Base-by-base conservation (phyloP, 2,888 invertebrate genomes). In the Aphodius sticticus region DNA sequence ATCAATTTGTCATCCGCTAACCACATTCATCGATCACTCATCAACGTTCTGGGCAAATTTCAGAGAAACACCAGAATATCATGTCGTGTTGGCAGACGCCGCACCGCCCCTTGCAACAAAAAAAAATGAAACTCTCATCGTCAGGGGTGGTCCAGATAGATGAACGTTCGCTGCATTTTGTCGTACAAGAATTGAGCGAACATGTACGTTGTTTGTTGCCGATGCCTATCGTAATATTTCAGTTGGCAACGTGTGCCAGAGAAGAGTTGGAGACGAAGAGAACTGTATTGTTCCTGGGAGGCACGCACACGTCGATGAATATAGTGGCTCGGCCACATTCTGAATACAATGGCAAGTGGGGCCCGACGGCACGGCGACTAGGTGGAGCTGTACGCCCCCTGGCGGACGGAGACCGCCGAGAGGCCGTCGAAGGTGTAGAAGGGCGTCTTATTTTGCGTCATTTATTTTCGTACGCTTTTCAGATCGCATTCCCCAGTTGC, bases 341-440 rank as follows among this genome's bases (percentile, higher is more conserved):
- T 38, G 78, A 78, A 80, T 77, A 80, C 80, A 80, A 80, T 80
- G 78, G 78, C 38, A 70, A 78, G 16, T 72, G 71, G 16, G 69
- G 36, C 35, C 16, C 70, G 74, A 75, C 78, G 78, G 76, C 69
- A 72, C 35, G 79, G 77, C 78, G 79, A 76, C 74, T 77, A 83
- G 86, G 86, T 83, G 83, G 86, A 85, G 83, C 85, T 84, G 82
- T 84, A 85, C 87, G 87, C 87, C 87, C 83, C 85, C 85, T 83
- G 87, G 87, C 85, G 87, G 84, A 83, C 70, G 82, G 80, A 83
- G 84, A 84, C 86, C 86, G 86, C 86, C 87, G 84, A 84, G 84
- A 85, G 87, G 87, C 87, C 86, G 86, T 84, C 82, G 84, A 84
- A 87, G 87, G 87, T 86, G 87, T 86, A 83, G 83, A 83, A 83